phyloP scores from a whole-genome alignment of 2,888 invertebrate species.

The Phalera bucephala region DNA sequence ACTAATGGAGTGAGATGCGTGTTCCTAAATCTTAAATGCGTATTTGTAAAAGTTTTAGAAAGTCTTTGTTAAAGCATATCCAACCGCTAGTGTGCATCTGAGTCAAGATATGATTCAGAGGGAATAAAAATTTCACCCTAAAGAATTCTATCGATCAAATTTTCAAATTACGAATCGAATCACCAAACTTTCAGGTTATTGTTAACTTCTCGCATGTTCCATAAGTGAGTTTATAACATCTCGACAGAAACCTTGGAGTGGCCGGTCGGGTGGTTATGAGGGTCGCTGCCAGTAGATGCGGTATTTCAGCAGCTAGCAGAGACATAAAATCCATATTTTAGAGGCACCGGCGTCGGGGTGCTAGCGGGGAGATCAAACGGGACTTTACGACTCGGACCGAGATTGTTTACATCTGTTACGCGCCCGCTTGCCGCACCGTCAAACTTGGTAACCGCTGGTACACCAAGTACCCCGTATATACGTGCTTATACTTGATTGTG shows the following conservation, averaged over 20 bases:
- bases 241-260: slow-evolving; percentile 26
- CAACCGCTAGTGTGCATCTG: too few relatives aligned
- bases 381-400: slow-evolving; percentile 76
- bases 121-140: too few relatives aligned
- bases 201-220: too few relatives aligned
- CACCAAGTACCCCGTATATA: slow-evolving; percentile 54
- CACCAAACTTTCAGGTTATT: too few relatives aligned
- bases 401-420: slow-evolving; percentile 82
- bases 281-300: slow-evolving; percentile 68
- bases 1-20: too few relatives aligned
- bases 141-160: too few relatives aligned
- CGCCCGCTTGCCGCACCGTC: slow-evolving; percentile 63
- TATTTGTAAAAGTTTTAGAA: too few relatives aligned
- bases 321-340: slow-evolving; percentile 81
- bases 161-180: too few relatives aligned
- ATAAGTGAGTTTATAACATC: too few relatives aligned
- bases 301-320: slow-evolving; percentile 73
- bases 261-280: slow-evolving; percentile 55
- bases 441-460: slow-evolving; percentile 75
- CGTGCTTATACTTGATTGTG: slow-evolving; percentile 50
- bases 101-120: too few relatives aligned
- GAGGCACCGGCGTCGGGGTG: slow-evolving; percentile 56
- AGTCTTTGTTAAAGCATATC: too few relatives aligned
- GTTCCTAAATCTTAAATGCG: too few relatives aligned
- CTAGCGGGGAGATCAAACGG: slow-evolving; percentile 75